Evolutionary conservation across 2,113 vertebrate species (phyloP).

Genomic region (Chroicocephalus ridibundus): DNA sequence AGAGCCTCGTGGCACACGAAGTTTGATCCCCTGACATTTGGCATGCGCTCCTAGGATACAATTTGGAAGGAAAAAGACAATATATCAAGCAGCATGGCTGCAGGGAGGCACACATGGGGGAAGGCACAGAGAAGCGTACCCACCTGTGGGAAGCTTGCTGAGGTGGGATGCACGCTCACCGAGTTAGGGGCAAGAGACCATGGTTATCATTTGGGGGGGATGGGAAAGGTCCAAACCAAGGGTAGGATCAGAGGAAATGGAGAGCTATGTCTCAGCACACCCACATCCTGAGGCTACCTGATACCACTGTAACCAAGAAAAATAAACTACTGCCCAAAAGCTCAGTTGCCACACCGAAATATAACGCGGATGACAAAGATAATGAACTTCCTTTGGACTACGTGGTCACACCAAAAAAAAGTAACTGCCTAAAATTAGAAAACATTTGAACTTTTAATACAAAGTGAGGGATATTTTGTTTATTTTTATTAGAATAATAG

Average conservation of each 20-base stretch:
- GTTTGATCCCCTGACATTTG: background rate
- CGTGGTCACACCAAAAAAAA: background rate
- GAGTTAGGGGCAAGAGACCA: background rate
- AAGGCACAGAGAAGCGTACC: rapidly evolving
- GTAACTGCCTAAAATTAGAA: conserved; percentile 15
- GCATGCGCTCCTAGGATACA: too few species aligned
- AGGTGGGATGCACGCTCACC: rapidly evolving
- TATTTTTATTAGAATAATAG: conserved; percentile 26
- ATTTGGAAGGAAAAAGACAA: background rate
- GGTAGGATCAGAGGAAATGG: background rate
- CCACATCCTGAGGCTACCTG: background rate
- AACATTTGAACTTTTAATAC: background rate
- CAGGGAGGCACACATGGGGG: rapidly evolving
- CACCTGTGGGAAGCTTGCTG: background rate
- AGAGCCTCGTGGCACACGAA: rapidly evolving
- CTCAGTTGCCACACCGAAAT: background rate
- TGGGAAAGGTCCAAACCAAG: background rate
- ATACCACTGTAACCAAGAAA: background rate
- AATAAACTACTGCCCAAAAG: background rate
- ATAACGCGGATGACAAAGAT: background rate
- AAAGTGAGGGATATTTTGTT: background rate
- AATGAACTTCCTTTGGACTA: background rate
- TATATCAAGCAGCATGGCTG: too few species aligned
- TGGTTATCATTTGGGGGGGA: too few species aligned
- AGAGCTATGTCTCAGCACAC: background rate